A percentile compares a stretch with the other conserved stretches of the same genome.
Evolutionary conservation across 37 sponge, comb jelly and placozoan species (phyloP).

Genomic region (Chondrosia reniformis): DNA sequence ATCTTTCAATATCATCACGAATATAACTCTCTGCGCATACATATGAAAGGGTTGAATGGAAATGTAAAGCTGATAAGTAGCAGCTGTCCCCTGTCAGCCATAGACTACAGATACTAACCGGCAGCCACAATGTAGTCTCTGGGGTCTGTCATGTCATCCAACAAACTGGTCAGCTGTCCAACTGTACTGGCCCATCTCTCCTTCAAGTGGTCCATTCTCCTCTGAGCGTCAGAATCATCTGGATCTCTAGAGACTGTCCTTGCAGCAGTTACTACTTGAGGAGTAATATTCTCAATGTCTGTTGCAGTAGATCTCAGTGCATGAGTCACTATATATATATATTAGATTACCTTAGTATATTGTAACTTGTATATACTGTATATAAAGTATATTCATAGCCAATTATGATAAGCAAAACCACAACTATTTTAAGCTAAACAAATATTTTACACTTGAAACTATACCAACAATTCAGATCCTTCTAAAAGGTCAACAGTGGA

Average conservation of each 20-base stretch:
- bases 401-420: slow-evolving; percentile 33
- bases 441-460: background rate
- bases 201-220: slow-evolving; percentile 46
- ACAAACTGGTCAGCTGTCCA: slow-evolving; percentile 48
- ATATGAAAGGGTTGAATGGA: background rate
- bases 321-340: background rate
- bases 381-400: slow-evolving; percentile 27
- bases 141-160: slow-evolving; percentile 75
- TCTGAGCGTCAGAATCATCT: slow-evolving; percentile 15
- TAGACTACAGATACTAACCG: slow-evolving; percentile 34
- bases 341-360: too few species aligned
- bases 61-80: background rate
- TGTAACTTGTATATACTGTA: too few species aligned
- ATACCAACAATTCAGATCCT: slow-evolving; percentile 44
- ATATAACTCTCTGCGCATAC: slow-evolving; percentile 59
- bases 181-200: slow-evolving; percentile 70
- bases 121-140: slow-evolving; percentile 66
- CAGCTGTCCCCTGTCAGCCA: too few species aligned
- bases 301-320: background rate
- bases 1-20: slow-evolving; percentile 63
- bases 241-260: slow-evolving; percentile 45
- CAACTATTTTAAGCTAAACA: slow-evolving; percentile 16
- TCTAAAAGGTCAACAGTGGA: slow-evolving; percentile 73
- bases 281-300: slow-evolving; percentile 58
- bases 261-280: slow-evolving; percentile 59